Evolutionary conservation across 2,888 invertebrate species (phyloP).

Genomic region (Eilema caniola): DNA sequence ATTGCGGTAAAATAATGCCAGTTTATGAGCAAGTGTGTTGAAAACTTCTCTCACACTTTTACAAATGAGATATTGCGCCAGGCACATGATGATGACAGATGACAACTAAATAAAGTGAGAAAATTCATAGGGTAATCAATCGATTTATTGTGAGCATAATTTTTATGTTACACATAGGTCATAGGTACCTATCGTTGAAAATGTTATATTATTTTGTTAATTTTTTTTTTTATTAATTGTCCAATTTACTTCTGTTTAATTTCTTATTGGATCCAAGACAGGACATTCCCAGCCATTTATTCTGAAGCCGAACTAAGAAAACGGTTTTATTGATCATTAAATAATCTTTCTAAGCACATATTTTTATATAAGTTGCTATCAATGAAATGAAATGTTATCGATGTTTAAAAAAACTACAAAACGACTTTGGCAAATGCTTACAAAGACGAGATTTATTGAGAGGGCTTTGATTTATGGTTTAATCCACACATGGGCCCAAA

Average conservation of each 20-base stretch:
- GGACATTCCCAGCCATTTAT: too few species aligned
- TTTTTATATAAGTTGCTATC: conserved; percentile 25
- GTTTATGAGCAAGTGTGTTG: too few species aligned
- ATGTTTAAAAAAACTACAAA: conserved; percentile 63
- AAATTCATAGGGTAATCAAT: not conserved
- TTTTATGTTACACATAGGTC: not conserved
- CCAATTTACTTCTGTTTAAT: too few species aligned
- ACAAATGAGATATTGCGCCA: not conserved
- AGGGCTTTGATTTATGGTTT: conserved; percentile 81
- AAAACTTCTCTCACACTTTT: not conserved
- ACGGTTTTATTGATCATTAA: too few species aligned
- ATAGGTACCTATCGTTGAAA: too few species aligned
- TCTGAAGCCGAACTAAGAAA: too few species aligned
- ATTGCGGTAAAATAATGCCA: too few species aligned
- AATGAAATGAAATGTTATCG: conserved; percentile 45
- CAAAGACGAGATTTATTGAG: conserved; percentile 81
- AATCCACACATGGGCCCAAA: conserved; percentile 78
- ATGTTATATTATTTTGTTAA: too few species aligned
- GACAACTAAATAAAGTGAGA: not conserved
- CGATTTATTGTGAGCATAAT: not conserved
- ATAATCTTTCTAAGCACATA: not conserved
- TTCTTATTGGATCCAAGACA: too few species aligned
- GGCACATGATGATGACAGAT: not conserved
- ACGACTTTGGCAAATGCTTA: conserved; percentile 71
- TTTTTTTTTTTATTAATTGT: too few species aligned